Evolutionary conservation across 2,113 vertebrate genomes (phyloP).

Genomic region (Bubo scandiacus): DNA sequence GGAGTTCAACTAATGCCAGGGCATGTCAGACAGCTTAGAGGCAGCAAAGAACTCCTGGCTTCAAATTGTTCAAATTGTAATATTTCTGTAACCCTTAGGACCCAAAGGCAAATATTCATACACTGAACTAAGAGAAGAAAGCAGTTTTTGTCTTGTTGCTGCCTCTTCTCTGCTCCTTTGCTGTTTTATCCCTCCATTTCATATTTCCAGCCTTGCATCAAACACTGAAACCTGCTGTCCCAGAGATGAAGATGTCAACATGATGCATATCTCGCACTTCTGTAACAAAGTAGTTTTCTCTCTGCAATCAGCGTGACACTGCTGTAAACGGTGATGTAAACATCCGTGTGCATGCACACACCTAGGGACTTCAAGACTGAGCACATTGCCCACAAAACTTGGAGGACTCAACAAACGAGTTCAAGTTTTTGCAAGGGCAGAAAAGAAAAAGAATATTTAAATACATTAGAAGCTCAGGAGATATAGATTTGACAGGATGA

Average conservation of each 20-base stretch:
- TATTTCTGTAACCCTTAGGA: not conserved
- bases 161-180: not conserved
- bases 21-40: not conserved
- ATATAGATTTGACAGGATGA: constrained; percentile 37
- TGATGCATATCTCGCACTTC: not conserved
- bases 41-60: not conserved
- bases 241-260: not conserved
- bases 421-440: not conserved
- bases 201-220: not conserved
- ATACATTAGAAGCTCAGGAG: constrained; percentile 15
- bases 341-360: not conserved
- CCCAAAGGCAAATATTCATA: not conserved
- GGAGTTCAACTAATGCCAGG: not conserved
- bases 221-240: not conserved
- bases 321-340: not conserved
- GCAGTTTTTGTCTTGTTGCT: not conserved
- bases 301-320: not conserved
- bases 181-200: not conserved
- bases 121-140: not conserved
- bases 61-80: not conserved
- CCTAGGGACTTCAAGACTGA: not conserved
- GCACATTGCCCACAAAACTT: not conserved
- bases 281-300: not conserved
- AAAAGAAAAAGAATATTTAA: not conserved
- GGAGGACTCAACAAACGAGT: constrained; percentile 9